Base-by-base conservation (phyloP, 1,140 invertebrate genomes). In the Drosophila sp. region DNA sequence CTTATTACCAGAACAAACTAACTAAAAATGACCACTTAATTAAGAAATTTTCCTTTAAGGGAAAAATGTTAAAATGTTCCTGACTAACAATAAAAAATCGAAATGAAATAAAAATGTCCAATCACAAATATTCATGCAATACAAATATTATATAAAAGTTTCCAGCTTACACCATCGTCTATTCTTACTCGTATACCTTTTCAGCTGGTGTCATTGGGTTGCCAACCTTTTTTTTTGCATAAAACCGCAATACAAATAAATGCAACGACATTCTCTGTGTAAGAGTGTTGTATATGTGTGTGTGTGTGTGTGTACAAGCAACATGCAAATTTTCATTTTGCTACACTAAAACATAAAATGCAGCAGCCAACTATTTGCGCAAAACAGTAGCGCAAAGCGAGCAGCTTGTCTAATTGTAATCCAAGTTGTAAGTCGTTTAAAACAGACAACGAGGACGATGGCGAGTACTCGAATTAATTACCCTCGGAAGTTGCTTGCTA, bases 331-430 rank as follows among this genome's bases (percentile, higher is more conserved):
- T 72, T 72, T 16, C 48, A 65, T 56, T 58, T 65, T 29, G 27
- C 45, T 18, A 61, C 14, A 29, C 13, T 13, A 62, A 43, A 50
- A 70, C 57, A 70, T 41, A 40, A 72, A 57, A 65, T 62, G 41
- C 18, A 51, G 56, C 53, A 58, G 25, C 43, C 61, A 78, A 82
- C 78, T 81, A 81, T 81, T 81, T 81, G 78, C 69, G 65, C 72
- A 76, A 63, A 70, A 70, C 58, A 89, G 81, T 57, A 86, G 64
- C 62, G 78, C 81, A 73, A 89, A 77, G 58, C 83, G 83, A 89
- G 76, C 83, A 89, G 83, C 80, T 89, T 89, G 83, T 89, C 83
- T 89, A 89, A 89, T 89, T 89, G 83, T 89, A 89, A 89, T 89
- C 83, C 83, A 76, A 87, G 82, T 89, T 89, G 83, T 89, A 89